phyloP scores from a whole-genome alignment of 1,140 invertebrate genomes.

The Parasteatoda tepidariorum region DNA sequence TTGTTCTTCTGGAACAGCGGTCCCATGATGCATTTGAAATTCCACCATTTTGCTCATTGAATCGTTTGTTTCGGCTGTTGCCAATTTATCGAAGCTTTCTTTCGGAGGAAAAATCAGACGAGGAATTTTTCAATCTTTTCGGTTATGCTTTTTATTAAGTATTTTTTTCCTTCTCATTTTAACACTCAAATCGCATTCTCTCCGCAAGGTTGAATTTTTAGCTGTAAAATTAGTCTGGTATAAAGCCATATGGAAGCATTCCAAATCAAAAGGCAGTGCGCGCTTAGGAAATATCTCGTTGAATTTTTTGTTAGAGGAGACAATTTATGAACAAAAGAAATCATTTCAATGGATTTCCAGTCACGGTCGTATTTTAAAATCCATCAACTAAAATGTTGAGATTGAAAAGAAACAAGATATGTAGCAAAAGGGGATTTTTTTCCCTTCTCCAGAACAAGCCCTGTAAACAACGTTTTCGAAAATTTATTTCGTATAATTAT shows the following conservation, averaged over 20 bases:
- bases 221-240: conserved; percentile 50
- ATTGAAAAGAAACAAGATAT: too few species aligned
- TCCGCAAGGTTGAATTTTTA: conserved; percentile 12
- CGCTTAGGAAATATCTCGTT: not conserved
- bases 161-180: conserved; percentile 19
- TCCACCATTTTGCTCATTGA: conserved; percentile 50
- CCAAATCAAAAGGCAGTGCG: conserved; percentile 8
- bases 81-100: conserved; percentile 49
- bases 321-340: conserved; percentile 25
- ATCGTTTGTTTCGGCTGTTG: conserved; percentile 51
- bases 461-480: too few species aligned
- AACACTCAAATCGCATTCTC: conserved; percentile 14
- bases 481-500: too few species aligned
- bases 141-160: not conserved
- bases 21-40: conserved; percentile 48
- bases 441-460: too few species aligned
- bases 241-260: conserved; percentile 51
- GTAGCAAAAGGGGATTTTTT: too few species aligned
- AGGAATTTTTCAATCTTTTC: conserved; percentile 10
- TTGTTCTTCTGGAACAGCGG: conserved; percentile 39
- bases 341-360: not conserved
- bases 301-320: not conserved
- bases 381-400: not conserved
- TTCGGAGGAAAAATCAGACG: conserved; percentile 21
- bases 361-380: not conserved